These are phyloP conservation scores for Aphelenchoides bicaudatus DNA, from an alignment of 2,888 invertebrate genomes.

Conservation along the genomic window DNA sequence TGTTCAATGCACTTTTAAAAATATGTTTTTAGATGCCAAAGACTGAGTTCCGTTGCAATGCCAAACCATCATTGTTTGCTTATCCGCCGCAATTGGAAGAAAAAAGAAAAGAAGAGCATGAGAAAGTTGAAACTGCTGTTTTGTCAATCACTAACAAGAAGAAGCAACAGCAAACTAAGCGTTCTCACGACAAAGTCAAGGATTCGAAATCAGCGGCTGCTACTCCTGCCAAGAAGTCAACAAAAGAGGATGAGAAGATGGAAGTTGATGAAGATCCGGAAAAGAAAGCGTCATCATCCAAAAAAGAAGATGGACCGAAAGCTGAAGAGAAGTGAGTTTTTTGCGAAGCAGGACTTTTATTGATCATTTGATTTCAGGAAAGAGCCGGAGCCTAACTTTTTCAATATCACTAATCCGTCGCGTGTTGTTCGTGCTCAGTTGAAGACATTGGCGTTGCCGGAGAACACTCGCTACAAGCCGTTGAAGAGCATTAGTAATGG, in stretches of 20 bases:
- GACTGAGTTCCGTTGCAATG: slow-evolving; percentile 83
- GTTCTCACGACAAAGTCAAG: slow-evolving; percentile 14
- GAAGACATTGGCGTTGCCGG: slow-evolving; percentile 70
- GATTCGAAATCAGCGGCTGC: slow-evolving; percentile 21
- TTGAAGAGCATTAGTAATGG: slow-evolving; percentile 78
- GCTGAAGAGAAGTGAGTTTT: slow-evolving; percentile 30
- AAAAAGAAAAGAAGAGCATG: slow-evolving; percentile 94
- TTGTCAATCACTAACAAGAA: slow-evolving; percentile 91
- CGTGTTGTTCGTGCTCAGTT: slow-evolving; percentile 85
- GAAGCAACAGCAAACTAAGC: slow-evolving; percentile 68
- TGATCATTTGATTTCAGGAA: slow-evolving; percentile 24
- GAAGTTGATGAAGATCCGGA: slow-evolving; percentile 62
- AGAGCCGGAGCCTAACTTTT: slow-evolving; percentile 76
- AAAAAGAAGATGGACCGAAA: slow-evolving; percentile 30
- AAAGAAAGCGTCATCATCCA: slow-evolving; percentile 36
- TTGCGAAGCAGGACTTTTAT: background rate
- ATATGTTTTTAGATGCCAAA: slow-evolving; percentile 67
- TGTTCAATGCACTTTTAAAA: background rate
- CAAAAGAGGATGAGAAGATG: slow-evolving; percentile 32
- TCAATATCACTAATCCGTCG: slow-evolving; percentile 88
- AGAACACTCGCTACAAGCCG: slow-evolving; percentile 73
- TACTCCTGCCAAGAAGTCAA: background rate
- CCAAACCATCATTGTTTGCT: slow-evolving; percentile 88
- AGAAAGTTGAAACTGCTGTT: slow-evolving; percentile 95
- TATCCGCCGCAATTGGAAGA: slow-evolving; percentile 95